phyloP scores from a whole-genome alignment of 2,113 vertebrate species.

The Tragelaphus imberbis region DNA sequence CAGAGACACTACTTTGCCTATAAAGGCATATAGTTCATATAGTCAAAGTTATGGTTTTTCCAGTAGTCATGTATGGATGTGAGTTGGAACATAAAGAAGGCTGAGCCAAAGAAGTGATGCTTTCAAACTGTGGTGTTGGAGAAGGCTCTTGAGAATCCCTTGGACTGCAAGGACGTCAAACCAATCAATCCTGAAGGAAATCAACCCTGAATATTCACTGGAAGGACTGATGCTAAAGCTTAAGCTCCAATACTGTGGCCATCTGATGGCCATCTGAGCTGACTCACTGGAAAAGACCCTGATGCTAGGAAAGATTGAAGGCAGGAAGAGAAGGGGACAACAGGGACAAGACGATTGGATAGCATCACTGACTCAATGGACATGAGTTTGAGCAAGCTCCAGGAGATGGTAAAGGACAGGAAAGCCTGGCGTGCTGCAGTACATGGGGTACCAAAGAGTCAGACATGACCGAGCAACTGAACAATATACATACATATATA shows the following conservation, averaged over 20 bases:
- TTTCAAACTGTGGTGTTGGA: background rate
- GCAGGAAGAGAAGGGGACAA: background rate
- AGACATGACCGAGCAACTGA: background rate
- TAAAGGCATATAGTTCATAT: background rate
- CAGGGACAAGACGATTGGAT: accelerated
- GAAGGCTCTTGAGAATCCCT: background rate
- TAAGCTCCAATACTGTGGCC: background rate
- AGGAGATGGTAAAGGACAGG: background rate
- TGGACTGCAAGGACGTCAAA: background rate
- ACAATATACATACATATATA: too few species aligned
- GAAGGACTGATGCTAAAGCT: background rate
- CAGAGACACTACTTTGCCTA: background rate
- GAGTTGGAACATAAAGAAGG: background rate
- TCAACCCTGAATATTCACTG: background rate
- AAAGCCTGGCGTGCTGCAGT: background rate
- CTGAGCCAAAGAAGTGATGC: background rate
- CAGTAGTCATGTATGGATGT: background rate
- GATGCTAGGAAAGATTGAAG: background rate
- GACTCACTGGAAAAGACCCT: background rate
- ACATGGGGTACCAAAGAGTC: background rate
- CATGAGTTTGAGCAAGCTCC: background rate
- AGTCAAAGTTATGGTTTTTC: background rate
- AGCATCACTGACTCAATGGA: background rate
- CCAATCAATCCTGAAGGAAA: background rate
- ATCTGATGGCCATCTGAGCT: background rate